Evolutionary conservation across 2,888 invertebrate species (phyloP).

Genomic region (Ormyrus nitidulus): DNA sequence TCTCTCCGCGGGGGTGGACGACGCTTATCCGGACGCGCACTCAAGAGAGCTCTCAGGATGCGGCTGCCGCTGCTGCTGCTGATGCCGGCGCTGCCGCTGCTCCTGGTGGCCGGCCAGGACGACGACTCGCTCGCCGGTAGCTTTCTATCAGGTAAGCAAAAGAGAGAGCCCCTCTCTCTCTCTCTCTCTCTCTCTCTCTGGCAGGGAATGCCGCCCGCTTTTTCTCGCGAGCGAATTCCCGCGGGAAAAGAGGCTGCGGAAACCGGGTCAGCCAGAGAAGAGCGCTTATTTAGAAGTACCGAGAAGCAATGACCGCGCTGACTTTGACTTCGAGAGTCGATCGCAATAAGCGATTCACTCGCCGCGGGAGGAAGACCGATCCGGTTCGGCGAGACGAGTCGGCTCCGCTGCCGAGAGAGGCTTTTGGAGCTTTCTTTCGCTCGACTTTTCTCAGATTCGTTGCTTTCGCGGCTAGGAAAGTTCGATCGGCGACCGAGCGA

Average conservation of each 20-base stretch:
- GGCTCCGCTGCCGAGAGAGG: too few relatives aligned
- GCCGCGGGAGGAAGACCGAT: too few relatives aligned
- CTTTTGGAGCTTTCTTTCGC: too few relatives aligned
- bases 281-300: slow-evolving; percentile 39
- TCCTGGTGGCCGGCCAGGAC: slow-evolving; percentile 69
- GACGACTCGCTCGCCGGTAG: slow-evolving; percentile 90
- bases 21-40: background rate
- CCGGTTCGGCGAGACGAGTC: too few relatives aligned
- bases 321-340: too few relatives aligned
- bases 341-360: too few relatives aligned
- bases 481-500: too few relatives aligned
- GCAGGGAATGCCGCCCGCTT: slow-evolving; percentile 2
- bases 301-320: background rate
- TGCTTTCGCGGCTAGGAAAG: too few relatives aligned
- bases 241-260: slow-evolving; percentile 36
- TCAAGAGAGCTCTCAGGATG: slow-evolving; percentile 50
- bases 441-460: too few relatives aligned
- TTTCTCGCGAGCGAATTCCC: background rate
- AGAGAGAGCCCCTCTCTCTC: too few relatives aligned
- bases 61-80: slow-evolving; percentile 47
- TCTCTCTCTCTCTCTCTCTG: background rate
- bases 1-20: too few relatives aligned
- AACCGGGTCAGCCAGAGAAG: slow-evolving; percentile 30
- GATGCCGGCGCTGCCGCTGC: slow-evolving; percentile 53
- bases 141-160: slow-evolving; percentile 85